Evolutionary conservation across 37 sponge, comb jelly and placozoan genomes (phyloP).

Genomic region (Haliclona indistincta): DNA sequence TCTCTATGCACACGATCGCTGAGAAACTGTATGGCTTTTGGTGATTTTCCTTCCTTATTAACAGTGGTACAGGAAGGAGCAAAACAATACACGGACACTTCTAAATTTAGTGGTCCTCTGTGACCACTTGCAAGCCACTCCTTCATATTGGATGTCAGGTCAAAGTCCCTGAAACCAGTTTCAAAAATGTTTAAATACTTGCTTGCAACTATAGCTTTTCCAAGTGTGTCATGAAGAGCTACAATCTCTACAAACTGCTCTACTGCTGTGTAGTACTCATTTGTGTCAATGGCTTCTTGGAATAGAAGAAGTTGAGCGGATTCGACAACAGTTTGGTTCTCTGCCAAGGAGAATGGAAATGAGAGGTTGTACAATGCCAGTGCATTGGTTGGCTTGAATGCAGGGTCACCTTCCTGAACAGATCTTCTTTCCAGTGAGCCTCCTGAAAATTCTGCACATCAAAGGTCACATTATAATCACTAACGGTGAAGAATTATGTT

Average conservation of each 20-base stretch:
- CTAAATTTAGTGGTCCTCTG: constrained; percentile 23
- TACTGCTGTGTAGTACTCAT: neutral
- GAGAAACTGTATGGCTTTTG: constrained; percentile 19
- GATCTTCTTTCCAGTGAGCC: neutral
- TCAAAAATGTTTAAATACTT: constrained; percentile 13
- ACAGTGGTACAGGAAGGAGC: neutral
- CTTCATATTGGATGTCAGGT: constrained; percentile 35
- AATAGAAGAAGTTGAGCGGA: constrained; percentile 58
- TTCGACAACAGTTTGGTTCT: constrained; percentile 11
- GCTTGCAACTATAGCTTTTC: constrained; percentile 8
- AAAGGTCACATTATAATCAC: neutral
- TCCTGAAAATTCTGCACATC: neutral
- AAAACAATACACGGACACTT: constrained; percentile 44
- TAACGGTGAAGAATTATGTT: neutral
- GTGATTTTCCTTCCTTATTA: neutral
- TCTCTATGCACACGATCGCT: neutral
- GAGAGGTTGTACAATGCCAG: constrained; percentile 11
- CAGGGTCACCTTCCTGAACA: neutral
- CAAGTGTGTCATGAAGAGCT: constrained; percentile 14
- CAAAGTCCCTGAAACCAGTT: constrained; percentile 39
- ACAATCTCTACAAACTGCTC: constrained; percentile 44
- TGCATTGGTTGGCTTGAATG: neutral
- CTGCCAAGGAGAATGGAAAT: constrained; percentile 26
- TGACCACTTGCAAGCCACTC: constrained; percentile 33
- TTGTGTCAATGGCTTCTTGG: too few species aligned